Base-by-base conservation (phyloP, 2,888 invertebrate genomes). In the Cheilosia impressa region DNA sequence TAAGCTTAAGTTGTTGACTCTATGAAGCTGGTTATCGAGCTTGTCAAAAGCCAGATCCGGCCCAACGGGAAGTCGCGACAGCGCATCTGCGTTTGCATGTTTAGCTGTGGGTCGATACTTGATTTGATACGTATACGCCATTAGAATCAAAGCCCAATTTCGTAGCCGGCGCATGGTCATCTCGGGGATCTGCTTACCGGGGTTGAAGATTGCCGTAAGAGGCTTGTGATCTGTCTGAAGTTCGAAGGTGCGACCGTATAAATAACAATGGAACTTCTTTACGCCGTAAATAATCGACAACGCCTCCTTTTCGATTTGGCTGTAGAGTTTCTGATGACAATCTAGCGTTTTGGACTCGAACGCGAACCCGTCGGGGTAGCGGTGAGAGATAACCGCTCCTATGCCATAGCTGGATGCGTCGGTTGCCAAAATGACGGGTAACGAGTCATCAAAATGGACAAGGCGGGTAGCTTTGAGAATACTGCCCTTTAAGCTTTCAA, bases 281-380 rank as follows among this genome's bases (percentile, higher is more conserved):
- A 84, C 68, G 1, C 84, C 84, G n/a, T 85, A n/a, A n/a, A n/a
- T n/a, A n/a, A 22, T 87, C 78, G n/a, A n/a, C n/a, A n/a, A n/a
- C n/a, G n/a, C n/a, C n/a, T n/a, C n/a, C n/a, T n/a, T n/a, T n/a
- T n/a, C n/a, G 31, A 78, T 72, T 65, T 80, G 85, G 4, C 75
- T 80, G 17, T 78, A 87, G 9, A 68, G 50, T 15, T 45, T 53
- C 58, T 87, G 80, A 47, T 79, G 76, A 6, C 24, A 4, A 55
- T 83, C 81, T n/a, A 87, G 17, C 15, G 76, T 85, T 68, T 87
- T 85, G 7, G 87, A 87, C 5, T 84, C 72, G 55, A 87, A 47
- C n/a, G 73, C 85, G 0, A 58, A 10, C 2, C 76, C 63, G 53
- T 80, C 79, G 2, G 71, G 47, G 55, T 45, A 87, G 24, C 60